Conservation (phyloP, 2,797 vertebrate species). For the Rhinophrynus dorsalis region DNA sequence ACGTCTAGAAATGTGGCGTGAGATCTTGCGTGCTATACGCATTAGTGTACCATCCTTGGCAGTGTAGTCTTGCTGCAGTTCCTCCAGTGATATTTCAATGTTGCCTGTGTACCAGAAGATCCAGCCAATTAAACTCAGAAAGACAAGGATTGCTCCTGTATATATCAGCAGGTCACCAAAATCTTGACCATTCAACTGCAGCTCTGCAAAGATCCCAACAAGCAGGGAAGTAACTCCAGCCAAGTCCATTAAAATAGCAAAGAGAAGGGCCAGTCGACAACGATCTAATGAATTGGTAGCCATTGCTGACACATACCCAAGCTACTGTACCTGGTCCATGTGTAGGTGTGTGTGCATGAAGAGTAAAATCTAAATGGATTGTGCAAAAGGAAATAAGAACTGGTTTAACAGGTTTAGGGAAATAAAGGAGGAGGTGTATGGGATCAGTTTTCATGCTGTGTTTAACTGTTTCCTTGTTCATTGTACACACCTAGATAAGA, state of each 20-base stretch:
- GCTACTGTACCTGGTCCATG: background rate
- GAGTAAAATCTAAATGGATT: constrained; percentile 7
- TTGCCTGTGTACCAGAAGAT: constrained; percentile 93
- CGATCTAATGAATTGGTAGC: constrained; percentile 64
- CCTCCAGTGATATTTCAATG: constrained; percentile 79
- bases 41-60: constrained; percentile 71
- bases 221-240: constrained; percentile 75
- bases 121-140: constrained; percentile 84
- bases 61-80: constrained; percentile 68
- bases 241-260: constrained; percentile 81
- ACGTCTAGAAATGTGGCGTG: constrained; percentile 64
- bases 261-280: constrained; percentile 78
- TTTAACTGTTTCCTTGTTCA: constrained; percentile 4
- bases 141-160: constrained; percentile 78
- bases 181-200: constrained; percentile 78
- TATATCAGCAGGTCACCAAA: constrained; percentile 88
- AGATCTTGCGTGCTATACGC: constrained; percentile 76
- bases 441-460: constrained; percentile 14
- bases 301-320: constrained; percentile 10
- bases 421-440: constrained; percentile 31
- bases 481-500: background rate
- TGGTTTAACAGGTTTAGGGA: constrained; percentile 47
- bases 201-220: constrained; percentile 79
- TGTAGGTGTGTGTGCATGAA: background rate
- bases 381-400: constrained; percentile 30